Percentiles rank a stretch among this genome's conserved stretches.
These are phyloP conservation scores for Octopus bimaculoides DNA, from an alignment of 1,140 invertebrate species.

Conservation along the genomic window DNA sequence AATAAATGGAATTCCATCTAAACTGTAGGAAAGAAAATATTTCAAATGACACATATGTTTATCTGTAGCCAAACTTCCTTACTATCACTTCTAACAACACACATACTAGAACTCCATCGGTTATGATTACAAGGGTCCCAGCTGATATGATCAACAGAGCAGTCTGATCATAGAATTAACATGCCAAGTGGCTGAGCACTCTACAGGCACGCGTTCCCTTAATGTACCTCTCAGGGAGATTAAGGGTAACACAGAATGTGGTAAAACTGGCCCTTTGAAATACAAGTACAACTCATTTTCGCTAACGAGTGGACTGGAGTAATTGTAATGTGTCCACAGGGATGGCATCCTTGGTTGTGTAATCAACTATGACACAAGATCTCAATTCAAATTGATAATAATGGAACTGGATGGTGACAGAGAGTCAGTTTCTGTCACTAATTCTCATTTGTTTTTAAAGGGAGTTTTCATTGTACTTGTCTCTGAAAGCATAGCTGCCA, in stretches of 20 bases:
- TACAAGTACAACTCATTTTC: accelerated
- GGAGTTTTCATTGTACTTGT: too few relatives aligned
- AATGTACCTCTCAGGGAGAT: accelerated
- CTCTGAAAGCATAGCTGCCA: too few relatives aligned
- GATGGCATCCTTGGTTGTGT: too few relatives aligned
- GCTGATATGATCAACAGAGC: not conserved
- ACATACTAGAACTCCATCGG: not conserved
- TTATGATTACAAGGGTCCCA: not conserved
- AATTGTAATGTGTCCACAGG: too few relatives aligned
- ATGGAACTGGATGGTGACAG: too few relatives aligned
- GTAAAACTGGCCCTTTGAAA: too few relatives aligned
- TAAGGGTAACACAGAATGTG: accelerated
- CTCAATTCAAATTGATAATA: too few relatives aligned
- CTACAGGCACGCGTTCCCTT: not conserved
- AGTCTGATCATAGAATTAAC: not conserved
- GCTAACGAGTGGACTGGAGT: too few relatives aligned
- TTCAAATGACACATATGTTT: not conserved
- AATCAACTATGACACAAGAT: too few relatives aligned
- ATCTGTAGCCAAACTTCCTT: not conserved
- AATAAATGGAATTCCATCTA: slow-evolving; percentile 48
- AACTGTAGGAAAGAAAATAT: slow-evolving; percentile 31
- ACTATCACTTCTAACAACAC: too few relatives aligned
- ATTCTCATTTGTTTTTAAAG: too few relatives aligned
- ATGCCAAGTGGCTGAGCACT: not conserved
- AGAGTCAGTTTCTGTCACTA: too few relatives aligned